Evolutionary conservation across 2,113 vertebrate species (phyloP).

Genomic region (Toxostoma redivivum): DNA sequence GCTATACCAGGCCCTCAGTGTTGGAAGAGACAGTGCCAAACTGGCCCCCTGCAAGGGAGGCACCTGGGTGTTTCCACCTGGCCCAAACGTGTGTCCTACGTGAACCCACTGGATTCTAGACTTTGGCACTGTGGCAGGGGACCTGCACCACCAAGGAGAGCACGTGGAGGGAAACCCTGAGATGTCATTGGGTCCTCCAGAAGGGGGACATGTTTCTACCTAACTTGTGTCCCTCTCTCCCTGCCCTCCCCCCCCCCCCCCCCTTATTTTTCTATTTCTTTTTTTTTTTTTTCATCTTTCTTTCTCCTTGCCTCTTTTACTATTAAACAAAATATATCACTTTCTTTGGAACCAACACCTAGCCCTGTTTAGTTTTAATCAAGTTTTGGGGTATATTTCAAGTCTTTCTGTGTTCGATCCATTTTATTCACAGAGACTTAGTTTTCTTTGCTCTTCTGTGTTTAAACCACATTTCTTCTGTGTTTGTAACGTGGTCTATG

Average conservation of each 20-base stretch:
- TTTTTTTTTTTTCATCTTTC: neutral
- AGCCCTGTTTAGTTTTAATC: neutral
- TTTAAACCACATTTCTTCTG: neutral
- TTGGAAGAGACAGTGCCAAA: neutral
- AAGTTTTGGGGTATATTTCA: neutral
- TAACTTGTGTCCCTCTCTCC: too few relatives aligned
- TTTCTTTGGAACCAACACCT: neutral
- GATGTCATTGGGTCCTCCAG: rapidly evolving
- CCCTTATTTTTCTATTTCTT: too few relatives aligned
- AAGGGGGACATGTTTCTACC: neutral
- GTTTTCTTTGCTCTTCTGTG: neutral
- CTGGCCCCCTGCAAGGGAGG: neutral
- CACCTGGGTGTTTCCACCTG: rapidly evolving
- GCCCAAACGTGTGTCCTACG: neutral
- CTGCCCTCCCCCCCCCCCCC: rapidly evolving
- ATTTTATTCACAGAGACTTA: neutral
- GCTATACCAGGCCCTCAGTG: too few relatives aligned
- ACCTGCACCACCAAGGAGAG: rapidly evolving
- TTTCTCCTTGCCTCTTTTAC: neutral
- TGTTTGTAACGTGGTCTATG: neutral
- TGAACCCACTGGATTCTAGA: too few relatives aligned
- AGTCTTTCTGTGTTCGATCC: neutral
- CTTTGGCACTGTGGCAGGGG: rapidly evolving
- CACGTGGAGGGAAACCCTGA: neutral
- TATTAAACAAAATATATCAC: neutral